A percentile compares a stretch with the other conserved stretches of the same genome.
These are phyloP conservation scores for Taphrorychus bicolor DNA, from an alignment of 2,888 invertebrate genomes.

Conservation along the genomic window DNA sequence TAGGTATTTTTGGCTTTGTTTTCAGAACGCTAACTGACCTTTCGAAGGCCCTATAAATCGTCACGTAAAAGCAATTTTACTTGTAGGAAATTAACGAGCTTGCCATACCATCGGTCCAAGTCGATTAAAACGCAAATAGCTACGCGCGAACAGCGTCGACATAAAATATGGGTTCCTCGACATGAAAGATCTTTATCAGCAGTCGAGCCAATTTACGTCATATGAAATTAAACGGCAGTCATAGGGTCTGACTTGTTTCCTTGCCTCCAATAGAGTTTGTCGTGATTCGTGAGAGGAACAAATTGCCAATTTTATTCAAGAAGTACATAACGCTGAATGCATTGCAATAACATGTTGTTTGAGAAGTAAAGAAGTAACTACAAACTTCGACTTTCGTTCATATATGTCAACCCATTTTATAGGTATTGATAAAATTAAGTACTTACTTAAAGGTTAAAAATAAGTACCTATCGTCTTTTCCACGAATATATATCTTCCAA, in stretches of 20 bases:
- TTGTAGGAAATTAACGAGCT: not conserved
- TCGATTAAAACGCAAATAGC: slow-evolving; percentile 3
- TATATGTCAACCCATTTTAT: too few relatives aligned
- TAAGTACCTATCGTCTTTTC: too few relatives aligned
- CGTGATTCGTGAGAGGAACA: not conserved
- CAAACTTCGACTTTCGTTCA: too few relatives aligned
- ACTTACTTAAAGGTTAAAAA: too few relatives aligned
- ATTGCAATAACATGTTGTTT: too few relatives aligned
- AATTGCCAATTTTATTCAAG: not conserved
- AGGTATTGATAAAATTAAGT: too few relatives aligned
- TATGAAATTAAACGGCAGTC: slow-evolving; percentile 7
- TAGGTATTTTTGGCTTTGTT: too few relatives aligned
- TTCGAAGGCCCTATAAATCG: too few relatives aligned
- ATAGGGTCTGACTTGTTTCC: not conserved
- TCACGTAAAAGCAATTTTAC: not conserved
- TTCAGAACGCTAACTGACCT: too few relatives aligned
- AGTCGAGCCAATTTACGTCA: slow-evolving; percentile 6
- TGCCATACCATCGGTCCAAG: not conserved
- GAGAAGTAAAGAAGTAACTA: too few relatives aligned
- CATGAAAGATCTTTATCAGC: slow-evolving; percentile 5
- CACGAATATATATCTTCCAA: too few relatives aligned
- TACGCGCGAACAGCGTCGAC: slow-evolving; percentile 4
- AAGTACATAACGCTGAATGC: too few relatives aligned
- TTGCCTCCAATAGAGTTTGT: not conserved
- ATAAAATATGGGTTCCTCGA: not conserved